These are phyloP conservation scores for Pristionchus arcanus DNA, from an alignment of 2,888 invertebrate species.

Conservation along the genomic window DNA sequence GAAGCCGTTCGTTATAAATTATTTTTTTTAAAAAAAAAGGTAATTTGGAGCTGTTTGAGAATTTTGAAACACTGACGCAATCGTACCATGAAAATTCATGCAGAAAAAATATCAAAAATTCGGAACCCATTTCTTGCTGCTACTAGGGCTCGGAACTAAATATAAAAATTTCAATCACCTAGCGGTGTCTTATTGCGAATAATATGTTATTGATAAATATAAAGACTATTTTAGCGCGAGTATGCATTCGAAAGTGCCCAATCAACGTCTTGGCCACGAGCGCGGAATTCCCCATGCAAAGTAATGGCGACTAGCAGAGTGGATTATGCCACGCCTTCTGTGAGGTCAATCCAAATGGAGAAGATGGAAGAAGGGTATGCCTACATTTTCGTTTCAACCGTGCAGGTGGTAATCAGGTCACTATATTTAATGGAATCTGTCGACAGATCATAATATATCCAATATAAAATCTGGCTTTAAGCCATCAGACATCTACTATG, in stretches of 20 bases:
- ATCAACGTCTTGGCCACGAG: neutral
- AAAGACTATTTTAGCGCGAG: neutral
- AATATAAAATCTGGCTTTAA: too few species aligned
- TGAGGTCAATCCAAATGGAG: neutral
- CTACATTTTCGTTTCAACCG: too few species aligned
- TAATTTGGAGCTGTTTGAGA: neutral
- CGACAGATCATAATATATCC: too few species aligned
- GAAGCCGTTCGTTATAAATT: slow-evolving; percentile 17
- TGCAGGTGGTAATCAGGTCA: too few species aligned
- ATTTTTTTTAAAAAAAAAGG: neutral
- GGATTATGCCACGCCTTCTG: neutral
- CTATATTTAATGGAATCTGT: too few species aligned
- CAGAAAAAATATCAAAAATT: too few species aligned
- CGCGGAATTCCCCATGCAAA: neutral
- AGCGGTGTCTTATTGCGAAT: neutral
- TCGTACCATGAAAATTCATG: too few species aligned
- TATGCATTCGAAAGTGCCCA: neutral
- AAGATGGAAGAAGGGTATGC: neutral
- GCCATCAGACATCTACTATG: too few species aligned
- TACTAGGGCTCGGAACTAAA: too few species aligned
- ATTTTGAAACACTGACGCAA: neutral
- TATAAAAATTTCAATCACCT: too few species aligned
- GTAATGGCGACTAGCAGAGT: neutral
- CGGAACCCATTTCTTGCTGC: too few species aligned
- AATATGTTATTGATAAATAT: too few species aligned